phyloP scores from a whole-genome alignment of 2,888 invertebrate genomes.

The Esperia sulphurella region DNA sequence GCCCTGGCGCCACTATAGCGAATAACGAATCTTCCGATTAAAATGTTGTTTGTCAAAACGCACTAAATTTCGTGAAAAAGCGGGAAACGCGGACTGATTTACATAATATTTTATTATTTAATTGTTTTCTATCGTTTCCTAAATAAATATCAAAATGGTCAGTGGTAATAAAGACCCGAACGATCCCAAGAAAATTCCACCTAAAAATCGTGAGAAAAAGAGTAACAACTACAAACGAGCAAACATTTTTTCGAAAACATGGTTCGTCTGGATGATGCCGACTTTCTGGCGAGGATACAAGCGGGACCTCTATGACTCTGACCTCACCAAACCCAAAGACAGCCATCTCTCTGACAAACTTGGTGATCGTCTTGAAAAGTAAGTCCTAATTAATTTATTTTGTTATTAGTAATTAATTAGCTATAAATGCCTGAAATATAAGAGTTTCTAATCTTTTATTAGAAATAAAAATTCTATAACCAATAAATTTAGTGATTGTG shows the following conservation, averaged over 20 bases:
- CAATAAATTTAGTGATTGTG: no score
- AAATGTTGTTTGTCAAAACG: conserved; percentile 44
- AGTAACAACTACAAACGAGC: conserved; percentile 67
- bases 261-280: conserved; percentile 77
- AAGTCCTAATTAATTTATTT: conserved; percentile 31
- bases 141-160: conserved; percentile 53
- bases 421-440: no score
- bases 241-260: conserved; percentile 60
- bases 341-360: conserved; percentile 82
- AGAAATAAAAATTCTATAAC: no score
- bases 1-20: conserved; percentile 38
- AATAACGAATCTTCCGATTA: conserved; percentile 26
- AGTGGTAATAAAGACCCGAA: conserved; percentile 67
- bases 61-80: conserved; percentile 33
- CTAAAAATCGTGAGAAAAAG: conserved; percentile 69
- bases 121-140: conserved; percentile 15
- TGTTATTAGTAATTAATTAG: neutral
- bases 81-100: conserved; percentile 24
- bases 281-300: conserved; percentile 80
- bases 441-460: no score
- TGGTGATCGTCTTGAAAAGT: conserved; percentile 82
- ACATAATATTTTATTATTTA: conserved; percentile 13
- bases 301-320: conserved; percentile 82
- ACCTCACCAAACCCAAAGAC: conserved; percentile 84
- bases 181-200: conserved; percentile 65